Evolutionary conservation across 2,113 vertebrate species (phyloP).

Genomic region (Tragulus kanchil): DNA sequence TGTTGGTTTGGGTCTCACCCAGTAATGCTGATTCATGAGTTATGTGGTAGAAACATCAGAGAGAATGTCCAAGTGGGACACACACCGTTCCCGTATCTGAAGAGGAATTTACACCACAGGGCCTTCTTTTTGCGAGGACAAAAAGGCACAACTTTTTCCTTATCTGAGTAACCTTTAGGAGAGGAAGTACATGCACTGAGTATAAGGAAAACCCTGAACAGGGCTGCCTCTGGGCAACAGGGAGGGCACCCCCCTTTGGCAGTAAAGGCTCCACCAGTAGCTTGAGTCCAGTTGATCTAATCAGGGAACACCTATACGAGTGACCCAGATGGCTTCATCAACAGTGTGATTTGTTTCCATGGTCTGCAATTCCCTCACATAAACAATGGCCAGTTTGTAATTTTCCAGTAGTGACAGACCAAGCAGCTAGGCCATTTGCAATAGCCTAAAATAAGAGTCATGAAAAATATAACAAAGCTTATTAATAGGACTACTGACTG

Average conservation of each 20-base stretch:
- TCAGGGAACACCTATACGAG: background rate
- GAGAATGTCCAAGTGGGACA: background rate
- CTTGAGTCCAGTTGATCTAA: background rate
- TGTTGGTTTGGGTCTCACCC: background rate
- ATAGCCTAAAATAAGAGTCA: background rate
- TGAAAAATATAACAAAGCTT: background rate
- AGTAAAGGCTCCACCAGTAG: background rate
- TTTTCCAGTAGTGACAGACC: background rate
- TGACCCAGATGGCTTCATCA: background rate
- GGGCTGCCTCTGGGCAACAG: background rate
- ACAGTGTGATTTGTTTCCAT: background rate
- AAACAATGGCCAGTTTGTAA: background rate
- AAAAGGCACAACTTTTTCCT: background rate
- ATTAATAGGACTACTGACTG: background rate
- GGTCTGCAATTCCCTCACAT: background rate
- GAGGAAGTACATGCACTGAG: rapidly evolving
- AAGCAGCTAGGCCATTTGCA: background rate
- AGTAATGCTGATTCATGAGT: background rate
- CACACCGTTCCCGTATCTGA: background rate
- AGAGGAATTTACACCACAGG: background rate
- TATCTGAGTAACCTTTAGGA: background rate
- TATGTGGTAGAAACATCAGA: background rate
- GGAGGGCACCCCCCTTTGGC: no score
- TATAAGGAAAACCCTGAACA: background rate
- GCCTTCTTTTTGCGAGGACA: background rate